Evolutionary conservation across 2,797 vertebrate species (phyloP).

Genomic region (Meda fulgida): DNA sequence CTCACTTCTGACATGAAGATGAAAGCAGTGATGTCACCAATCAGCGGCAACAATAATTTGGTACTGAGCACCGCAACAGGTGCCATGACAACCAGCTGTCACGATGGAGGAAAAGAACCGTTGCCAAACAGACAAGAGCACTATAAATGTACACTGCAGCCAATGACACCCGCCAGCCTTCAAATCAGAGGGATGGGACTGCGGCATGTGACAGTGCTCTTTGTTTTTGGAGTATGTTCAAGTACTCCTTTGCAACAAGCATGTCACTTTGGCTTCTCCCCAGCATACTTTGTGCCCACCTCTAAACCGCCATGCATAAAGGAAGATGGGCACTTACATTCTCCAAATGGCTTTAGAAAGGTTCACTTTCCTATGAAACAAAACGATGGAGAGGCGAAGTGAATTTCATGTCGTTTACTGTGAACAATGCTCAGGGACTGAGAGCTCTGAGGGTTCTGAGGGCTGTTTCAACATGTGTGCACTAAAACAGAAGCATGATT

Average conservation of each 20-base stretch:
- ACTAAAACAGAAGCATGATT: conserved; percentile 44
- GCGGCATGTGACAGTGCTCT: conserved; percentile 46
- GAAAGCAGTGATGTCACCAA: conserved; percentile 59
- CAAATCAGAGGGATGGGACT: conserved; percentile 34
- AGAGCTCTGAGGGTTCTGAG: conserved; percentile 37
- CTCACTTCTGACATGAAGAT: conserved; percentile 30
- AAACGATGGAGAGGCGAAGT: conserved; percentile 43
- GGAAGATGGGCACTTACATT: conserved; percentile 51
- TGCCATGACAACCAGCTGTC: conserved; percentile 66
- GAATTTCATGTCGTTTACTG: conserved; percentile 42
- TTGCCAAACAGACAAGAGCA: conserved; percentile 56
- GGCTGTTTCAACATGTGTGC: conserved; percentile 31
- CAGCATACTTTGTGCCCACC: conserved; percentile 53
- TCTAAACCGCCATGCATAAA: conserved; percentile 54
- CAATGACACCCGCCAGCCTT: conserved; percentile 52
- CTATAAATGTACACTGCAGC: conserved; percentile 55
- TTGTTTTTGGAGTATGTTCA: conserved; percentile 60
- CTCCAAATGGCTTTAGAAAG: conserved; percentile 54
- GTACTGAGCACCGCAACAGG: conserved; percentile 59
- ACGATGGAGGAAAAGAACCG: conserved; percentile 52
- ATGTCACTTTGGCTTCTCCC: conserved; percentile 54
- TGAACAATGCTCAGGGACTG: conserved; percentile 51
- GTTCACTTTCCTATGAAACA: conserved; percentile 50
- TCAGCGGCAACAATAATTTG: conserved; percentile 57
- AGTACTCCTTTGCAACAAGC: conserved; percentile 55